Percentiles rank a stretch among this genome's conserved stretches.
phyloP scores from a whole-genome alignment of 2,888 invertebrate genomes.

The Eupithecia centaureata region DNA sequence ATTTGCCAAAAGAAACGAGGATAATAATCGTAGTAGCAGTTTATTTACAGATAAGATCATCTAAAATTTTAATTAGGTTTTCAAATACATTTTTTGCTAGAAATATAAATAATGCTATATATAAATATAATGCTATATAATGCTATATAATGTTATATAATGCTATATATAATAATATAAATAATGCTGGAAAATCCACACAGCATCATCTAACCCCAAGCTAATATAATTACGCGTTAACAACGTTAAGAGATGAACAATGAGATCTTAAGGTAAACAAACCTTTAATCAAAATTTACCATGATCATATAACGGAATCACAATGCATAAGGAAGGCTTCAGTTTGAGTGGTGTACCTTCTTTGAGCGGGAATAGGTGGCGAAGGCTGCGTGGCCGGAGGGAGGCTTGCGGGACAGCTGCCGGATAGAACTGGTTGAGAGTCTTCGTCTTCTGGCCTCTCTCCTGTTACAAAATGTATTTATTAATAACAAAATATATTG shows the following conservation, averaged over 20 bases:
- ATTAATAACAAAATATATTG: no score
- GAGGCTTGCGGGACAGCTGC: slow-evolving; percentile 77
- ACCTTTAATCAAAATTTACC: background rate
- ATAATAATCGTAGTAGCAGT: background rate
- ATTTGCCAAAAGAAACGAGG: background rate
- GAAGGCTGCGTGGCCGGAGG: slow-evolving; percentile 71
- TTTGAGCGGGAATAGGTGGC: slow-evolving; percentile 78
- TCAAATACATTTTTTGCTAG: no score
- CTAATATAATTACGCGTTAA: no score
- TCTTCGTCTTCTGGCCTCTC: slow-evolving; percentile 70
- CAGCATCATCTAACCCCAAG: no score
- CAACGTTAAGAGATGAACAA: background rate
- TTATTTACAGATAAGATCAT: no score
- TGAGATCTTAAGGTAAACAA: background rate
- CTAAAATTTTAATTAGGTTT: no score
- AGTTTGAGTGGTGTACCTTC: slow-evolving; percentile 63
- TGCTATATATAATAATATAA: no score
- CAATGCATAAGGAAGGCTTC: background rate
- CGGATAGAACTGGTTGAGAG: slow-evolving; percentile 65
- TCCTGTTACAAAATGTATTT: slow-evolving; percentile 50
- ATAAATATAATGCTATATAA: no score
- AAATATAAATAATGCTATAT: no score
- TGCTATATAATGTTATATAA: no score
- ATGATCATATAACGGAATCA: background rate
- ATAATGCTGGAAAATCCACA: no score